Evolutionary conservation across 2,797 vertebrate genomes (phyloP).

Genomic region (Tapirus indicus): DNA sequence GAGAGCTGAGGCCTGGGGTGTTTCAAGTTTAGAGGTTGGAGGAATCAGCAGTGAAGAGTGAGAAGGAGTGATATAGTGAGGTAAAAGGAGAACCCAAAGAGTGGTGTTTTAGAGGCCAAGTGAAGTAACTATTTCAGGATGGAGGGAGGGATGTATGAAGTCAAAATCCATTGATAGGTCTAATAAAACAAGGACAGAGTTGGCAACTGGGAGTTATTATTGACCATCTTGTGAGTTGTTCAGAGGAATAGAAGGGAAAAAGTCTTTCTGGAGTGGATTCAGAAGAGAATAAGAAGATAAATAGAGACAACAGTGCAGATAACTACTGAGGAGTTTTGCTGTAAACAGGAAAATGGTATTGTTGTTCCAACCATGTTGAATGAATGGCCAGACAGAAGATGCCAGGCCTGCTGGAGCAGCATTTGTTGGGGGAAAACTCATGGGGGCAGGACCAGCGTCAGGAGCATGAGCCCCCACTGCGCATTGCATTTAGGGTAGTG

Average conservation of each 20-base stretch:
- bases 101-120: background rate
- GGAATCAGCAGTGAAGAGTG: background rate
- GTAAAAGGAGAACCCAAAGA: background rate
- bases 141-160: background rate
- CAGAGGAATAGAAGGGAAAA: background rate
- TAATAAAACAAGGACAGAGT: background rate
- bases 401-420: background rate
- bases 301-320: background rate
- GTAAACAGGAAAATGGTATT: background rate
- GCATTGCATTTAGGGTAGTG: background rate
- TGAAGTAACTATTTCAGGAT: background rate
- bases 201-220: background rate
- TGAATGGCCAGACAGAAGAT: background rate
- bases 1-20: background rate
- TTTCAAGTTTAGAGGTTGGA: background rate
- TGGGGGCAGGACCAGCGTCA: background rate
- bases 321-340: background rate
- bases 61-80: background rate
- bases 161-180: background rate
- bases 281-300: background rate
- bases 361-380: background rate
- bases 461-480: background rate
- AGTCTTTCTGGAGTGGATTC: background rate
- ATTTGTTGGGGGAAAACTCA: background rate
- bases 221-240: background rate